phyloP scores from a whole-genome alignment of 2,888 invertebrate genomes.

The Capitulum mitella region DNA sequence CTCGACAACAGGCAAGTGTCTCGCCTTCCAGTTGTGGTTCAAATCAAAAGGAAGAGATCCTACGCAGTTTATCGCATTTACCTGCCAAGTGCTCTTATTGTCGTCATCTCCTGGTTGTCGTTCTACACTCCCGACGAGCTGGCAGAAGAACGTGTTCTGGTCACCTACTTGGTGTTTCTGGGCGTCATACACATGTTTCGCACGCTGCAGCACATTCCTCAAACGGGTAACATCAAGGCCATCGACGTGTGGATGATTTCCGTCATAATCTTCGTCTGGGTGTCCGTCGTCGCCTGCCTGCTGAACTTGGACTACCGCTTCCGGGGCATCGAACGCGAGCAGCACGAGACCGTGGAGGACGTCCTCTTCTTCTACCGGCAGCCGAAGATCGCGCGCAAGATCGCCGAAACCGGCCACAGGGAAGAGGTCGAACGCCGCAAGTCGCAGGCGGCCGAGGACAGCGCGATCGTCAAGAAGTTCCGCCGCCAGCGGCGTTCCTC shows the following conservation, averaged over 20 bases:
- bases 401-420: neutral
- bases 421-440: neutral
- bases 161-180: neutral
- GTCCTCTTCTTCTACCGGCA: conserved; percentile 16
- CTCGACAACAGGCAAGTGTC: neutral
- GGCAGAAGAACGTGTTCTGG: neutral
- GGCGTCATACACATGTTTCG: neutral
- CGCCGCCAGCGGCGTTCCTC: neutral
- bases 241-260: conserved; percentile 7
- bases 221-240: neutral
- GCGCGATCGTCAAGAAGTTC: neutral
- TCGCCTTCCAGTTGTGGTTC: neutral
- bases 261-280: neutral
- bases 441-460: neutral
- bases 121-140: conserved; percentile 8
- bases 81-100: neutral
- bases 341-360: neutral
- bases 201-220: neutral
- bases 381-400: neutral
- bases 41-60: neutral
- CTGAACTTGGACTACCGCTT: neutral
- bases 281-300: neutral
- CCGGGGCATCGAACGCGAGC: conserved; percentile 1
- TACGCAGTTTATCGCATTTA: neutral
- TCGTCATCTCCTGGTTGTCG: neutral